phyloP scores from a whole-genome alignment of 2,113 vertebrate genomes.

The Clupea harengus region DNA sequence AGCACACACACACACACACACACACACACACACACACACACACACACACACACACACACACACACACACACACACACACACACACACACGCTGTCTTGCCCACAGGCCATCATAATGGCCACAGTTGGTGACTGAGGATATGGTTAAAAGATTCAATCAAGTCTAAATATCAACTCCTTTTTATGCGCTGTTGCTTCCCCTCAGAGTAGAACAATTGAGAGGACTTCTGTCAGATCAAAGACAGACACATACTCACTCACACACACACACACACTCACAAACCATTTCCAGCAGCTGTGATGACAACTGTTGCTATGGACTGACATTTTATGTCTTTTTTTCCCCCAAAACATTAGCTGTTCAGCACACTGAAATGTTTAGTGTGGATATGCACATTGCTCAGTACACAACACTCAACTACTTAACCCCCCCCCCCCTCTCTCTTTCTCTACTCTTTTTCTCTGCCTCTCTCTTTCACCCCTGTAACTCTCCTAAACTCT shows the following conservation, averaged over 20 bases:
- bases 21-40: neutral
- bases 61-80: neutral
- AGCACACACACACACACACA: neutral
- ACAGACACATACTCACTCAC: neutral
- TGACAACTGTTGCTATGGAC: constrained; percentile 14
- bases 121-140: neutral
- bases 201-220: neutral
- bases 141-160: constrained; percentile 3
- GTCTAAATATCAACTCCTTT: constrained; percentile 12
- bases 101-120: neutral
- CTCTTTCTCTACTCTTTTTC: neutral
- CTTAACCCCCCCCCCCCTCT: neutral
- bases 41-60: neutral
- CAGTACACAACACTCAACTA: neutral
- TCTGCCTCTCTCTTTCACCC: neutral
- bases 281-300: constrained; percentile 12
- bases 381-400: neutral
- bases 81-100: neutral
- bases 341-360: neutral
- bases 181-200: neutral
- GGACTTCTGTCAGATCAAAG: constrained; percentile 10
- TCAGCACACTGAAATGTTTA: neutral
- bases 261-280: neutral
- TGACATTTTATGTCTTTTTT: neutral
- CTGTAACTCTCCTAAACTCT: neutral